phyloP scores from a whole-genome alignment of 2,888 invertebrate genomes.

The Parnassius orleans region DNA sequence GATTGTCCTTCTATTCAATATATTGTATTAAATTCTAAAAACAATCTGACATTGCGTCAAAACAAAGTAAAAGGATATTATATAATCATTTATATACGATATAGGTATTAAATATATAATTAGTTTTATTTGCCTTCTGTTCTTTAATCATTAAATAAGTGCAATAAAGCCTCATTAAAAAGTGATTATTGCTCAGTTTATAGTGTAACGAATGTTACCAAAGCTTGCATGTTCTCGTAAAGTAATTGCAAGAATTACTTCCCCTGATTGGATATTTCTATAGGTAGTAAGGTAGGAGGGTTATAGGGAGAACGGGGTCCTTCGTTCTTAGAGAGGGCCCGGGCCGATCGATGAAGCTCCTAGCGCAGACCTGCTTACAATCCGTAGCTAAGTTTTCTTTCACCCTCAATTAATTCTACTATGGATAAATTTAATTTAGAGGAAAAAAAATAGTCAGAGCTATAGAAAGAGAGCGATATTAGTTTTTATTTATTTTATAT shows the following conservation, averaged over 20 bases:
- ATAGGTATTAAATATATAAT: no score
- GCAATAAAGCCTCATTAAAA: conserved; percentile 4
- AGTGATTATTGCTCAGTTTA: conserved; percentile 3
- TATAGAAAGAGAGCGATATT: background rate
- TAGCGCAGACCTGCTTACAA: conserved; percentile 22
- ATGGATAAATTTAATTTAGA: background rate
- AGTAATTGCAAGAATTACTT: conserved; percentile 9
- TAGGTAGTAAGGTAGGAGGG: conserved; percentile 26
- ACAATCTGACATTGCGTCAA: no score
- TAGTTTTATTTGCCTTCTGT: conserved; percentile 4
- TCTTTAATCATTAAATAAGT: background rate
- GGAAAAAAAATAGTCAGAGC: background rate
- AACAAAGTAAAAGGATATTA: no score
- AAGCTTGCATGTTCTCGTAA: conserved; percentile 17
- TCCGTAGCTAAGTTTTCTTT: conserved; percentile 24
- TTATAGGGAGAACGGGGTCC: conserved; percentile 32
- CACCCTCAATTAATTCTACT: conserved; percentile 1
- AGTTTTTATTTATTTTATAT: no score
- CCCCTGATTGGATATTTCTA: conserved; percentile 24
- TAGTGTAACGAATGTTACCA: conserved; percentile 2
- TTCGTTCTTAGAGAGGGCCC: conserved; percentile 39
- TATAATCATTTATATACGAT: no score
- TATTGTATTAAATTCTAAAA: no score
- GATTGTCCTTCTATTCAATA: no score
- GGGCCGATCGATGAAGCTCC: conserved; percentile 66